Conservation (phyloP, 2,888 invertebrate species). For the Tachina grossa region DNA sequence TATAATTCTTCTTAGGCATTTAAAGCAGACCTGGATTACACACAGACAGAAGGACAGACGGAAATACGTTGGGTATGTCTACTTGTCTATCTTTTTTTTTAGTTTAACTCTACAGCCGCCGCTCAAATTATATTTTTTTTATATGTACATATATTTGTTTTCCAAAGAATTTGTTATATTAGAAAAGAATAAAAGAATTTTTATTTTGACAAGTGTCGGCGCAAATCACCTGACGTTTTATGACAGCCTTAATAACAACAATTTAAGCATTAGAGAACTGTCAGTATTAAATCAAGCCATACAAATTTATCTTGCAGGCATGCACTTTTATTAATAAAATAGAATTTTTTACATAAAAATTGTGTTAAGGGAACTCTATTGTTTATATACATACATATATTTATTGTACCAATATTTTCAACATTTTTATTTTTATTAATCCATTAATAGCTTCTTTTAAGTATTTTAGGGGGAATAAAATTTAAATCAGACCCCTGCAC, state of each 20-base stretch:
- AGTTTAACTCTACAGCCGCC: constrained; percentile 1
- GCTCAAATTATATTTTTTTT: constrained; percentile 23
- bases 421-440: not conserved
- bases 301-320: not conserved
- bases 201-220: constrained; percentile 70
- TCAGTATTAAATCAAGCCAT: constrained; percentile 42
- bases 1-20: constrained; percentile 1
- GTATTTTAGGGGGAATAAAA: not conserved
- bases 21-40: not conserved
- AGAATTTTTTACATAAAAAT: not conserved
- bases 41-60: not conserved
- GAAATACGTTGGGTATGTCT: no score
- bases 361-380: not conserved
- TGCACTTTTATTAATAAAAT: not conserved
- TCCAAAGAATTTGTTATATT: constrained; percentile 43
- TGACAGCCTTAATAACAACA: constrained; percentile 50
- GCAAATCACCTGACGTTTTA: constrained; percentile 65
- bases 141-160: constrained; percentile 17
- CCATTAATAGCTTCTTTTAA: not conserved
- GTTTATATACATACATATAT: not conserved
- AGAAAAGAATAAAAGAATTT: not conserved
- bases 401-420: not conserved
- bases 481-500: no score
- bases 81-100: not conserved
- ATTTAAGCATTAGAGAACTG: constrained; percentile 25